Conservation (phyloP, 2,797 vertebrate genomes). For the Yasuhikotakia modesta region DNA sequence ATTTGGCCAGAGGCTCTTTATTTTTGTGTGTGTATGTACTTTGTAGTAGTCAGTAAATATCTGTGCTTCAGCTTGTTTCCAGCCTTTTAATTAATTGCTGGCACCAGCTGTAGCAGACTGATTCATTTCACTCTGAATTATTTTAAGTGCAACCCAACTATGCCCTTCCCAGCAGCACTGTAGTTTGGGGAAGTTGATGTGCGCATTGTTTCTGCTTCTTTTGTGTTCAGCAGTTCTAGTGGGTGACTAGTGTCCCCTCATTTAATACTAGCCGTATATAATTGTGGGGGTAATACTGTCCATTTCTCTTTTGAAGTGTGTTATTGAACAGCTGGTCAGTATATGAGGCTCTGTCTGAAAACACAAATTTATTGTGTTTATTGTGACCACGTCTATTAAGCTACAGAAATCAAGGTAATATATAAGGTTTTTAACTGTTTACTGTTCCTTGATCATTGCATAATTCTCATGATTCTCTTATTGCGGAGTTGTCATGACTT, state of each 20-base stretch:
- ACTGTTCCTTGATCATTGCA: too few relatives aligned
- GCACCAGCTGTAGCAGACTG: constrained; percentile 35
- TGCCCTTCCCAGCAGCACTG: constrained; percentile 30
- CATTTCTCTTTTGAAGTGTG: background rate
- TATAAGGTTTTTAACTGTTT: too few relatives aligned
- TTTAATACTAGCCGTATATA: background rate
- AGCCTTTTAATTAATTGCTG: constrained; percentile 51
- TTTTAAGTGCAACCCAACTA: constrained; percentile 30
- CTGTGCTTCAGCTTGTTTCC: constrained; percentile 44
- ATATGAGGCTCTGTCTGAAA: too few relatives aligned
- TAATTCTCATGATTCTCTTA: too few relatives aligned
- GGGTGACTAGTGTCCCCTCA: background rate
- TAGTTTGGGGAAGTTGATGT: constrained; percentile 4
- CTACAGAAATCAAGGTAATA: too few relatives aligned
- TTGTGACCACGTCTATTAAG: too few relatives aligned
- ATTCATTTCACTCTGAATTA: constrained; percentile 42
- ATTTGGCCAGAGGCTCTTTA: constrained; percentile 58
- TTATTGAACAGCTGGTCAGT: too few relatives aligned
- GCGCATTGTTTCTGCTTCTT: constrained; percentile 26
- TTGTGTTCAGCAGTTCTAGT: constrained; percentile 30
- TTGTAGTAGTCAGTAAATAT: constrained; percentile 47
- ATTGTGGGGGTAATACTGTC: background rate
- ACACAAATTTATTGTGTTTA: too few relatives aligned
- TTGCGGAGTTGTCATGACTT: too few relatives aligned
- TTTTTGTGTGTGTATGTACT: constrained; percentile 49